phyloP scores from a whole-genome alignment of 2,113 vertebrate species.

The Pavo muticus region DNA sequence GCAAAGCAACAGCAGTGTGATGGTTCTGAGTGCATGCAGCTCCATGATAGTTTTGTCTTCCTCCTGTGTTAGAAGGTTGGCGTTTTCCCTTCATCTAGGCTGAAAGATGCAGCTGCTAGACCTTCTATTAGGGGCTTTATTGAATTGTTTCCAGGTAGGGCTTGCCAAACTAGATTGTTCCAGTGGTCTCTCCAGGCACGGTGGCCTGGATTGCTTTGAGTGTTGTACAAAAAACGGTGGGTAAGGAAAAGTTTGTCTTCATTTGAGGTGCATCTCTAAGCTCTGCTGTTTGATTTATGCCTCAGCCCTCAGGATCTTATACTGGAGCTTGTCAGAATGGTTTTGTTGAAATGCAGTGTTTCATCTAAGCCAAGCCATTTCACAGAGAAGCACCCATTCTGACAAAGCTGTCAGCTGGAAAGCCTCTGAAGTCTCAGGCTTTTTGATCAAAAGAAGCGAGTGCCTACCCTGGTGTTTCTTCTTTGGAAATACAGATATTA shows the following conservation, averaged over 20 bases:
- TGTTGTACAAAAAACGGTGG: neutral
- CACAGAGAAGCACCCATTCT: constrained; percentile 29
- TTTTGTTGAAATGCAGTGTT: constrained; percentile 27
- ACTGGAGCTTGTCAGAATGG: constrained; percentile 43
- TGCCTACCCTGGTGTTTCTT: constrained; percentile 17
- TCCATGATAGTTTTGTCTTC: neutral
- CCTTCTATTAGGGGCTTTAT: neutral
- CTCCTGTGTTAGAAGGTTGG: neutral
- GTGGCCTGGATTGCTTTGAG: neutral
- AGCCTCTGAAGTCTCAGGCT: constrained; percentile 49
- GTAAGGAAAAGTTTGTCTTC: neutral
- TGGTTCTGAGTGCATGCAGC: neutral
- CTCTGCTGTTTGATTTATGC: constrained; percentile 38
- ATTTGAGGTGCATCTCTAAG: neutral
- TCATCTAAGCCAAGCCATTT: constrained; percentile 47
- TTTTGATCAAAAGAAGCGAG: constrained; percentile 54
- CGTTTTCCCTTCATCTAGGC: neutral
- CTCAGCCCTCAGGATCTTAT: constrained; percentile 1
- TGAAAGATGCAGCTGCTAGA: neutral
- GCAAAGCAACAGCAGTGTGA: neutral
- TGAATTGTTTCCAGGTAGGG: neutral
- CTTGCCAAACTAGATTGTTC: neutral
- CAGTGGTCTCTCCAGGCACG: neutral
- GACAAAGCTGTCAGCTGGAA: constrained; percentile 52
- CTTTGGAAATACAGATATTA: constrained; percentile 16